Conservation (phyloP, 1,140 invertebrate genomes). For the Cherax quadricarinatus region DNA sequence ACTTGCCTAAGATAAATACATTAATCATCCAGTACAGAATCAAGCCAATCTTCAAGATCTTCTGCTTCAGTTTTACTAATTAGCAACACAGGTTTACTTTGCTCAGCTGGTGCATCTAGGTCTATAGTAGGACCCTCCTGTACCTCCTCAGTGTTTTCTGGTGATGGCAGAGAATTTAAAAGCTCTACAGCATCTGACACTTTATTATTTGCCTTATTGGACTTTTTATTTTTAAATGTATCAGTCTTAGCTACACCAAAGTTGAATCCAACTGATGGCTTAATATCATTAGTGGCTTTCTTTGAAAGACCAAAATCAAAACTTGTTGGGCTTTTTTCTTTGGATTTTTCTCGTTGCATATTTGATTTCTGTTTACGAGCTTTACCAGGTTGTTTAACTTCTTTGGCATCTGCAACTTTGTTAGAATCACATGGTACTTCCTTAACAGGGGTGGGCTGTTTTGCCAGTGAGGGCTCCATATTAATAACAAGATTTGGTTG, state of each 20-base stretch:
- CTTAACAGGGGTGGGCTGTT: conserved; percentile 9
- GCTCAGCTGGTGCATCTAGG: conserved; percentile 44
- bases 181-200: neutral
- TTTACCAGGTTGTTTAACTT: neutral
- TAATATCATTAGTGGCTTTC: neutral
- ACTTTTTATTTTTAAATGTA: neutral
- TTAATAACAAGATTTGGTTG: conserved; percentile 39
- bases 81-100: conserved; percentile 45
- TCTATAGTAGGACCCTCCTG: conserved; percentile 52
- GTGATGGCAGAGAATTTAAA: neutral
- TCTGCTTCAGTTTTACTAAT: conserved; percentile 55
- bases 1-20: no score
- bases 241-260: conserved; percentile 17
- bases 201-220: neutral
- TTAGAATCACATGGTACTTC: neutral
- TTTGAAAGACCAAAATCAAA: conserved; percentile 54
- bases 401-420: neutral
- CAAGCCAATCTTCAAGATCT: conserved; percentile 59
- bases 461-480: neutral
- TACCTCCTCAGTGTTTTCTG: conserved; percentile 1
- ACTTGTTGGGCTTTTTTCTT: conserved; percentile 20
- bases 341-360: neutral
- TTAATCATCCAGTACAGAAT: conserved; percentile 61
- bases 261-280: neutral
- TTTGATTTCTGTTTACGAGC: neutral